Conservation (phyloP, 2,797 vertebrate species). For the Pelobates cultripes region DNA sequence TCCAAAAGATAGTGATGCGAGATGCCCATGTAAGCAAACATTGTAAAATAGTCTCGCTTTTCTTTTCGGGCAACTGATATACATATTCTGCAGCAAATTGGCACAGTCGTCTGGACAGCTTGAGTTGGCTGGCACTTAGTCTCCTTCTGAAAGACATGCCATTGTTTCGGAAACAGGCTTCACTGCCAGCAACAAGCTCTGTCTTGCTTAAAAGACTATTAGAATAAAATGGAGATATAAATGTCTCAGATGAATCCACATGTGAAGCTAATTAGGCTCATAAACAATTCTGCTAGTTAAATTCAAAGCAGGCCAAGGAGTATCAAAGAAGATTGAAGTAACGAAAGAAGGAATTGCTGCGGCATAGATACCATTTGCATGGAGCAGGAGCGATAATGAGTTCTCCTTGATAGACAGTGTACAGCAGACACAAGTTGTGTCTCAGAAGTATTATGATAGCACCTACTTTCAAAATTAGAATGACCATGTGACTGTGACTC, state of each 20-base stretch:
- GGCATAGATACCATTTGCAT: slow-evolving; percentile 38
- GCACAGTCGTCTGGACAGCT: slow-evolving; percentile 26
- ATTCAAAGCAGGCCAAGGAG: slow-evolving; percentile 36
- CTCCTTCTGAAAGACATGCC: slow-evolving; percentile 26
- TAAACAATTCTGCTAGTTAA: slow-evolving; percentile 40
- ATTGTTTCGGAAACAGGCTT: slow-evolving; percentile 35
- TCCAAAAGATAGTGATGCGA: background rate
- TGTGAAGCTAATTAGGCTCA: slow-evolving; percentile 43
- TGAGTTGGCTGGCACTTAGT: slow-evolving; percentile 37
- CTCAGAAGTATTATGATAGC: background rate
- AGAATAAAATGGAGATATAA: slow-evolving; percentile 48
- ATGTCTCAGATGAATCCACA: slow-evolving; percentile 45
- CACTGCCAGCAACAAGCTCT: slow-evolving; percentile 27
- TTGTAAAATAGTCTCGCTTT: background rate
- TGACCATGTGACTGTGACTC: too few relatives aligned
- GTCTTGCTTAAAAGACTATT: slow-evolving; percentile 47
- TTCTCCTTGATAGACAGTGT: slow-evolving; percentile 13
- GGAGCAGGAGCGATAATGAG: slow-evolving; percentile 28
- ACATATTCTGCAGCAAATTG: slow-evolving; percentile 27
- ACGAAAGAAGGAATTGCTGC: slow-evolving; percentile 28
- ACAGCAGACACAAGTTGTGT: slow-evolving; percentile 33
- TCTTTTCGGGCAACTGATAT: slow-evolving; percentile 16
- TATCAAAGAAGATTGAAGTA: slow-evolving; percentile 41
- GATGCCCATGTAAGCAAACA: background rate
- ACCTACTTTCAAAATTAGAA: too few relatives aligned